Base-by-base conservation (phyloP, 2,888 invertebrate species). In the Pristionchus mayeri region DNA sequence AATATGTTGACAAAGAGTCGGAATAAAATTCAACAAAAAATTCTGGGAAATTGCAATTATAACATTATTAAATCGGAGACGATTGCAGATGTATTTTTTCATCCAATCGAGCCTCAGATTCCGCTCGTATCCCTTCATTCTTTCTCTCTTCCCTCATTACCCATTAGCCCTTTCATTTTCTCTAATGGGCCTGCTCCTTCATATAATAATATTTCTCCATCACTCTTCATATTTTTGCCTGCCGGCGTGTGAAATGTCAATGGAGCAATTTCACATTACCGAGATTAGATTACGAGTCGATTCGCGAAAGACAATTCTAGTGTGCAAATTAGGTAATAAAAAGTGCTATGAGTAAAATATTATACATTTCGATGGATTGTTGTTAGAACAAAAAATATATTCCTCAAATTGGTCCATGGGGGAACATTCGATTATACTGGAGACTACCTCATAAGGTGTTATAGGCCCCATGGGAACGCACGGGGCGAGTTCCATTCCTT, bases 161-260 rank as follows among this genome's bases (percentile, higher is more conserved):
- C 67, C 67, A 71, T 71, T 71, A 40, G 67, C 40, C 67, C n/a
- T 71, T 40, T 71, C 67, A 71, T 71, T 71, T 40, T 71, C 40
- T 40, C 40, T 71, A 71, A 71, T 71, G 67, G 67, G 21, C 67
- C 67, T 40, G 24, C 30, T 63, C 67, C 67, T 37, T 71, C 67
- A 71, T 63, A n/a, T n/a, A n/a, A n/a, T n/a, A n/a, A n/a, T n/a
- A 63, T 63, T 63, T 63, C 37, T 63, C 24, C 63, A 13, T 34
- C n/a, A 18, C 37, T 37, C 37, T 63, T 63, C 63, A 57, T 63
- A 63, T 63, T 63, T 63, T 63, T 63, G 44, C 60, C 34, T 7
- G 30, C 30, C 16, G 30, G 60, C 60, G 34, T 63, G 60, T 18
- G 60, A 63, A 63, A 63, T 34, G 60, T 57, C 54, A 57, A 24